phyloP scores from a whole-genome alignment of 2,113 vertebrate genomes.

The Pituophis catenifer region DNA sequence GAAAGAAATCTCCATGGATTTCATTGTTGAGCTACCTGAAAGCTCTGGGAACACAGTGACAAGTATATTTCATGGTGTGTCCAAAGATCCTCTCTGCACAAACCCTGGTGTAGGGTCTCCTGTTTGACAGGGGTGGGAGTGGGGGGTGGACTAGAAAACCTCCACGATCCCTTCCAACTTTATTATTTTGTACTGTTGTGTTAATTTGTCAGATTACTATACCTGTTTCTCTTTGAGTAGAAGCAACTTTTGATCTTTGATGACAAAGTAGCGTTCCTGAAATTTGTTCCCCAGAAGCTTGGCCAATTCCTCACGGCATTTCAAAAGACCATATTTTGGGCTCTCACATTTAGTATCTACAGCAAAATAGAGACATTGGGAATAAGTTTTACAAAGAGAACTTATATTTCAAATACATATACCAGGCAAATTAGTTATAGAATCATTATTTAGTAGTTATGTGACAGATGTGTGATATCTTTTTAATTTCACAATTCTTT shows the following conservation, averaged over 20 bases:
- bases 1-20: too few relatives aligned
- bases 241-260: constrained; percentile 81
- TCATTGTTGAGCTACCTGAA: too few relatives aligned
- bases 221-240: constrained; percentile 96
- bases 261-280: constrained; percentile 91
- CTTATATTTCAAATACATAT: not conserved
- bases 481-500: not conserved
- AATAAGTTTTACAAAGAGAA: not conserved
- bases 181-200: not conserved
- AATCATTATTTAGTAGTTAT: not conserved
- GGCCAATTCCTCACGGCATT: constrained; percentile 88
- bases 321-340: constrained; percentile 85
- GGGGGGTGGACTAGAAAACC: not conserved
- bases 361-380: constrained; percentile 1
- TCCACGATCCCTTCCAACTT: not conserved
- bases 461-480: not conserved
- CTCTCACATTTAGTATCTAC: constrained; percentile 83
- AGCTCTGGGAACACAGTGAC: too few relatives aligned
- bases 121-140: too few relatives aligned
- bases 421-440: not conserved
- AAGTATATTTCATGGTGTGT: too few relatives aligned
- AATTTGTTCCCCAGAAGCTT: constrained; percentile 90
- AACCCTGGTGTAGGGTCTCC: too few relatives aligned
- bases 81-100: too few relatives aligned
- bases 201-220: not conserved